A percentile compares a stretch with the other conserved stretches of the same genome.
These are phyloP conservation scores for Cercopithecus neglectus DNA, from an alignment of 2,797 vertebrate genomes.

Conservation along the genomic window DNA sequence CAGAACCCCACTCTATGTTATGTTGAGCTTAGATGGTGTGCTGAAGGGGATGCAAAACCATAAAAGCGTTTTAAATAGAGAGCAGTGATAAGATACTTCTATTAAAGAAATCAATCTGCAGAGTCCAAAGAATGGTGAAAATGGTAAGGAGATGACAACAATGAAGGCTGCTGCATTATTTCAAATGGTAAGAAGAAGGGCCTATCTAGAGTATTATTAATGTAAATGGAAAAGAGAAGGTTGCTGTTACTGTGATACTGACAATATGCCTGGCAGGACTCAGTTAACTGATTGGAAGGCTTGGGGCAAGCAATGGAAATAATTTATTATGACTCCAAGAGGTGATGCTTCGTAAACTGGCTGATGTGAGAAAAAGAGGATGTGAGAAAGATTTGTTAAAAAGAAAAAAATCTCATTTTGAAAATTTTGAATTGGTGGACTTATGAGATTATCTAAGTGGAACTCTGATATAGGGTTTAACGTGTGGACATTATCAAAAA, in stretches of 20 bases:
- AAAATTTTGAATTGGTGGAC: background rate
- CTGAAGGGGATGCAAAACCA: background rate
- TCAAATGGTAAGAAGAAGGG: background rate
- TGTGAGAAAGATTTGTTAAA: background rate
- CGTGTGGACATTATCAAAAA: background rate
- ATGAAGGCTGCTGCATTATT: background rate
- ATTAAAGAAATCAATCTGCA: background rate
- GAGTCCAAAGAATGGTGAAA: background rate
- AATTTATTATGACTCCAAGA: background rate
- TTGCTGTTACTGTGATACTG: background rate
- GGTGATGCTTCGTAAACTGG: background rate
- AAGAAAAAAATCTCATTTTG: background rate
- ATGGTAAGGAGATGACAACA: background rate
- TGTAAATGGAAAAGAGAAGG: background rate
- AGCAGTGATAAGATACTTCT: background rate
- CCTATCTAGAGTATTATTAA: background rate
- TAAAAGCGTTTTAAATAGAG: background rate
- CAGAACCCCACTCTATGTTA: background rate
- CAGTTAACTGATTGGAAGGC: background rate
- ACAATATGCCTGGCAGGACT: background rate
- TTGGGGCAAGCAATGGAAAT: rapidly evolving
- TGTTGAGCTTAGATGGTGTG: background rate
- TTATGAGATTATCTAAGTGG: background rate
- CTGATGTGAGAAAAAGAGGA: background rate
- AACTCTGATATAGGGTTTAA: background rate